A percentile compares a stretch with the other conserved stretches of the same genome.
phyloP scores from a whole-genome alignment of 1,140 invertebrate genomes.

The Tenebrio molitor region DNA sequence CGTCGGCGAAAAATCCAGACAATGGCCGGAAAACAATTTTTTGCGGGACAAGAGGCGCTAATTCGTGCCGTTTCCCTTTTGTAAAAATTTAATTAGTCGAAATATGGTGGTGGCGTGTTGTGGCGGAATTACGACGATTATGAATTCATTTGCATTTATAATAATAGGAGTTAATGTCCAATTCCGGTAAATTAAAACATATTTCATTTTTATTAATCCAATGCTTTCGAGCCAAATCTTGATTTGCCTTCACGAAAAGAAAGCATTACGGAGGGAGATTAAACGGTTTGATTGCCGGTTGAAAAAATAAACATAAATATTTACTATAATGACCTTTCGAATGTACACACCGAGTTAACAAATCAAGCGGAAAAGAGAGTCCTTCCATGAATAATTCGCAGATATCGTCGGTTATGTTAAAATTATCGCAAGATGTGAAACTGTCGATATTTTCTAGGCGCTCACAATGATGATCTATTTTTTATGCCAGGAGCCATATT shows the following conservation, averaged over 20 bases:
- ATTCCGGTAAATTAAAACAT: slow-evolving; percentile 39
- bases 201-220: slow-evolving; percentile 34
- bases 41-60: background rate
- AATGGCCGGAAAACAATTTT: background rate
- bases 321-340: slow-evolving; percentile 15
- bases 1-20: too few relatives aligned
- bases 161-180: slow-evolving; percentile 30
- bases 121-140: slow-evolving; percentile 23
- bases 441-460: background rate
- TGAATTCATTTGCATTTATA: slow-evolving; percentile 39
- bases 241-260: slow-evolving; percentile 38
- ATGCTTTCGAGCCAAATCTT: slow-evolving; percentile 6
- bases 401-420: background rate
- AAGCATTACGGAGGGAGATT: slow-evolving; percentile 13
- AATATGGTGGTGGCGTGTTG: background rate
- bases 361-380: too few relatives aligned
- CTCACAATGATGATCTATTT: slow-evolving; percentile 6
- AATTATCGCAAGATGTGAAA: slow-evolving; percentile 15
- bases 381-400: background rate
- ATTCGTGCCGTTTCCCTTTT: background rate
- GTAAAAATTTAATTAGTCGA: slow-evolving; percentile 30
- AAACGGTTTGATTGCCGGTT: slow-evolving; percentile 1
- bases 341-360: too few relatives aligned
- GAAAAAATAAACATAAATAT: slow-evolving; percentile 30
- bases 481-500: slow-evolving; percentile 7